These are phyloP conservation scores for Pterocles orientalis DNA, from an alignment of 2,113 vertebrate species.

Conservation along the genomic window DNA sequence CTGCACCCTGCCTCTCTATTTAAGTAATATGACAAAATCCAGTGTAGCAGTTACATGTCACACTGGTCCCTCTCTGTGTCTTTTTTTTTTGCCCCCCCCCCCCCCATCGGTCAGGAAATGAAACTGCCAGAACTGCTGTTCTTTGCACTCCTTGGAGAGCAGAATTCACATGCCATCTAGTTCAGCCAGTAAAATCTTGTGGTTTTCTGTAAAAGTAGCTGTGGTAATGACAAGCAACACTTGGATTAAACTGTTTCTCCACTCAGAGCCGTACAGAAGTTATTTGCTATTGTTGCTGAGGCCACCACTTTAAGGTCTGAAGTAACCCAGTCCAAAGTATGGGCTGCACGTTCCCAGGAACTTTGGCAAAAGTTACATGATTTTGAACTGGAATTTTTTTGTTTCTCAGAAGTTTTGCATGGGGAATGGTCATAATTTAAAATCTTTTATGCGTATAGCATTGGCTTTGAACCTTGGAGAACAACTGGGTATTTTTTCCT, in stretches of 20 bases:
- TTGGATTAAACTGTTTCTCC: not conserved
- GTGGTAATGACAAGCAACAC: not conserved
- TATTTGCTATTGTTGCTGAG: not conserved
- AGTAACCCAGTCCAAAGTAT: not conserved
- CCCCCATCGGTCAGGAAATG: not conserved
- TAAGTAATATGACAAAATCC: conserved; percentile 5
- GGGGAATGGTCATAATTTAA: not conserved
- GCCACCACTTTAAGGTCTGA: not conserved
- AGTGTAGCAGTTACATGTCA: not conserved
- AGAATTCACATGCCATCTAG: not conserved
- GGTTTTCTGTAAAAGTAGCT: not conserved
- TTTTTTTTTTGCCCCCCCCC: not conserved
- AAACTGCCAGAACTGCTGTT: not conserved
- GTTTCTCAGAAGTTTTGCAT: not conserved
- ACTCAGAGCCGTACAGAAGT: not conserved
- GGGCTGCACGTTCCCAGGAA: not conserved
- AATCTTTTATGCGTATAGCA: not conserved
- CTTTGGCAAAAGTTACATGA: not conserved
- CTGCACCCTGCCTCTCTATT: not conserved
- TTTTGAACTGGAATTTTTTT: not conserved
- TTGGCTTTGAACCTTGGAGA: not conserved
- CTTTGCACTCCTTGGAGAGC: not conserved
- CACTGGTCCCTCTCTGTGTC: not conserved
- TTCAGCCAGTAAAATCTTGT: not conserved
- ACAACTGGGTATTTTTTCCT: not conserved